Evolutionary conservation across 2,797 vertebrate species (phyloP), one percentile per base, ranked within the genome.

Genomic region (Molothrus ater): DNA sequence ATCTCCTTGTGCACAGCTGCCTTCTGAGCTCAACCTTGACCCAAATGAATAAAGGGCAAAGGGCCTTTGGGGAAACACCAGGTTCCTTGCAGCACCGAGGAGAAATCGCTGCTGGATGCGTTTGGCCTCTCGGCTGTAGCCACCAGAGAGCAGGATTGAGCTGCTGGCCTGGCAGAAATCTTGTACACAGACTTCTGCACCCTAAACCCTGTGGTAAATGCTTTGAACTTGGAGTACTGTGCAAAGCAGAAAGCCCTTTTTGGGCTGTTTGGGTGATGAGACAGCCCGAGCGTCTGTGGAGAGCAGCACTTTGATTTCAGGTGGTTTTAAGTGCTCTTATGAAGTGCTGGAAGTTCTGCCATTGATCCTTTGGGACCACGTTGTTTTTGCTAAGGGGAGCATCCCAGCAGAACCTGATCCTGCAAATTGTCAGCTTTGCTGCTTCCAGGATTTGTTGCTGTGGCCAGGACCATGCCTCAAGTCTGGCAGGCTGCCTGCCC

Each of bases 101-200:
- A 51, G 69, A 13, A 29, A 2, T 6, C 4, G 2, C 34, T 22
- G 61, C 54, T 51, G 73, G 34, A 6, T 63, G 69, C 2, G 0
- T 28, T 47, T 24, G 20, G 61, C 29, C 16, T 75, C 65, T 75
- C 29, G 2, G 25, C 2, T 45, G 43, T 6, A 80, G 45, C 93
- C 96, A 92, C 72, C 91, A 97, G 96, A 94, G 96, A 90, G 97
- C 93, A 88, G 95, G 90, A 42, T 47, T 80, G 96, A 96, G 92
- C 96, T 90, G 80, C 88, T 66, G 31, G 14, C 51, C 69, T 26
- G 60, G 7, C 74, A 53, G 79, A 53, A 83, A 36, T 20, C 36
- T 3, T 13, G 0, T 1, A 2, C 13, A 32, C 1, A 1, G 26
- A 10, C 6, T 68, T 65, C 6, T 4, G 38, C 11, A 0, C 26